These are phyloP conservation scores for Scaptomyza tumidula DNA, from an alignment of 2,888 invertebrate species.

Conservation along the genomic window DNA sequence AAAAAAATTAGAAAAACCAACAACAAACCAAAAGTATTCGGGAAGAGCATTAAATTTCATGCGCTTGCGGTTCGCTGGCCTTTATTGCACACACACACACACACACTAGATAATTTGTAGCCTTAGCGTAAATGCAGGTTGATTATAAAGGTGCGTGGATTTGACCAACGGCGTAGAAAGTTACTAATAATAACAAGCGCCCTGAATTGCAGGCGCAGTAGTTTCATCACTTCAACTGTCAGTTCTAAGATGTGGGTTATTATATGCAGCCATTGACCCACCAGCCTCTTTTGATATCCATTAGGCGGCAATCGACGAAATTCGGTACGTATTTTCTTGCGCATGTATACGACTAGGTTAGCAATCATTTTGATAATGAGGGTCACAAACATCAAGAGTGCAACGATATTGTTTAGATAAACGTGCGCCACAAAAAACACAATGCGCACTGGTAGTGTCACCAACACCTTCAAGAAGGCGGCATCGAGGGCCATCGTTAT, in stretches of 20 bases:
- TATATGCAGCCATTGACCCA: background rate
- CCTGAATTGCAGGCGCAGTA: slow-evolving; percentile 6
- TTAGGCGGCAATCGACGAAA: background rate
- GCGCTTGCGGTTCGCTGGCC: slow-evolving; percentile 40
- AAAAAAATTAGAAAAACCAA: background rate
- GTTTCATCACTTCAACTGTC: background rate
- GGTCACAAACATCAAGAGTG: slow-evolving; percentile 9
- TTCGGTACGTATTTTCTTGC: background rate
- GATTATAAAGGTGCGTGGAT: slow-evolving; percentile 29
- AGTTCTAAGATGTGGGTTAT: background rate
- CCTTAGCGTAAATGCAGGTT: slow-evolving; percentile 17
- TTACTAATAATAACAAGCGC: background rate
- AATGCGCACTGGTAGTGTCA: slow-evolving; percentile 28
- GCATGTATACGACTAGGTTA: background rate
- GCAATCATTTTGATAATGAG: background rate
- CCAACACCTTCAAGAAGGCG: slow-evolving; percentile 15
- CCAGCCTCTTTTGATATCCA: background rate
- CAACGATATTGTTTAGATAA: slow-evolving; percentile 28
- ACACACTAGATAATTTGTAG: slow-evolving; percentile 60
- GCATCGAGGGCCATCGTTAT: slow-evolving; percentile 20
- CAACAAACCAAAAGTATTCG: slow-evolving; percentile 26
- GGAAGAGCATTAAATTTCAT: slow-evolving; percentile 66
- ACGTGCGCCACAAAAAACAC: slow-evolving; percentile 5
- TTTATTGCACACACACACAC: slow-evolving; percentile 57
- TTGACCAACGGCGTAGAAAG: slow-evolving; percentile 8